Evolutionary conservation across 1,140 invertebrate species (phyloP), one percentile per base, ranked within the genome.

Genomic region (Whitmania pigra): DNA sequence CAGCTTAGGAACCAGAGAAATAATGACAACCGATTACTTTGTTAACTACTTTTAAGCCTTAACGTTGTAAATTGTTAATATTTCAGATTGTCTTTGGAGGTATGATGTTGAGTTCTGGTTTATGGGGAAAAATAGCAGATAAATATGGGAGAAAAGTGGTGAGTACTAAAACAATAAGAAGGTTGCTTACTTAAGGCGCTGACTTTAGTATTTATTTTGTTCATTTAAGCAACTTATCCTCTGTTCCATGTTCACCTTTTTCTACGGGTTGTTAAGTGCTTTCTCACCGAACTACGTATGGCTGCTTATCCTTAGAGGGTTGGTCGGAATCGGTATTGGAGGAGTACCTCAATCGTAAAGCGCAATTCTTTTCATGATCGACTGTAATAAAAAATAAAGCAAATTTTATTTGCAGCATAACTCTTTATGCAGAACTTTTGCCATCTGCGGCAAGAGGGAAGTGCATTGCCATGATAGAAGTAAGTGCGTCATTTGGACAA

Each of bases 271-370:
- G 57, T 79, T 96, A 22, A 94, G 92, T 83, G 87, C 93, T 0
- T 88, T 95, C 79, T 89, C 93, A 1, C 92, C 93, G 25, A 93
- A 89, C 79, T 96, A 92, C 79, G 85, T 89, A 43, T 94, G 93
- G 91, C 85, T 97, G 40, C 81, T 97, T 22, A 86, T 95, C 71
- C 84, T 97, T 36, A 85, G 94, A 80, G 91, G 92, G 53, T 84
- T 95, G 2, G 93, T 95, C 63, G 94, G 94, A 18, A 95, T 97
- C 86, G 92, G 92, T 29, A 94, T 97, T 79, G 93, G 94, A 74
- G 94, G 93, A 82, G 91, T 93, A 40, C 92, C 93, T 73, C 94
- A 97, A 84, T 93, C 93, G 93, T 96, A 87, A 89, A 90, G 88
- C 49, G 11, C 43, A 11, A 49, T 13, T 49, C 43, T 49, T 11